These are phyloP conservation scores for Anthoscopus minutus DNA, from an alignment of 2,113 vertebrate genomes.

Conservation along the genomic window DNA sequence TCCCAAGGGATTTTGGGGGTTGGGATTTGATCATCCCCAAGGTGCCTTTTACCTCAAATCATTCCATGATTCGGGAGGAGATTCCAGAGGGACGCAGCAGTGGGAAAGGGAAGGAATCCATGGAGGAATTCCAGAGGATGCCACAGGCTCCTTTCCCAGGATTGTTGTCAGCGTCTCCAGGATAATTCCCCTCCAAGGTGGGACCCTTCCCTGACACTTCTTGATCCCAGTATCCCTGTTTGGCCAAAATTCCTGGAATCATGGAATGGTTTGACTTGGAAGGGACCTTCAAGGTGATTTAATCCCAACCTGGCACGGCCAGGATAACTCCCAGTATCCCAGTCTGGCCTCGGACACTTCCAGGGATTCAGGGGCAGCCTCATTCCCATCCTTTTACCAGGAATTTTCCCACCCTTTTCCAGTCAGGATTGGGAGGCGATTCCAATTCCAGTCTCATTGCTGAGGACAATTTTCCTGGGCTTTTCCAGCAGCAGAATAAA, in stretches of 20 bases:
- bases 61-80: accelerated
- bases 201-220: neutral
- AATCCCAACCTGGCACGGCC: neutral
- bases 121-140: neutral
- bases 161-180: neutral
- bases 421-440: neutral
- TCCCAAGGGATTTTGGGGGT: neutral
- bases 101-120: accelerated
- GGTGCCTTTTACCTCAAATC: neutral
- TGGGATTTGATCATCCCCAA: accelerated
- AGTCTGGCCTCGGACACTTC: neutral
- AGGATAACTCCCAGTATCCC: neutral
- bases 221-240: accelerated
- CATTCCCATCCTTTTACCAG: neutral
- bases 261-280: neutral
- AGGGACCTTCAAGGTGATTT: neutral
- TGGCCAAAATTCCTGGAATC: neutral
- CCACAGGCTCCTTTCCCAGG: neutral
- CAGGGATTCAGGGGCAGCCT: neutral
- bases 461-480: neutral
- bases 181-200: neutral
- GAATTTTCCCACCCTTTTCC: neutral
- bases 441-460: neutral
- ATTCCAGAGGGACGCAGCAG: neutral
- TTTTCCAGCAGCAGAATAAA: neutral